phyloP scores from a whole-genome alignment of 2,113 vertebrate genomes.

The Atherinomorus stipes region DNA sequence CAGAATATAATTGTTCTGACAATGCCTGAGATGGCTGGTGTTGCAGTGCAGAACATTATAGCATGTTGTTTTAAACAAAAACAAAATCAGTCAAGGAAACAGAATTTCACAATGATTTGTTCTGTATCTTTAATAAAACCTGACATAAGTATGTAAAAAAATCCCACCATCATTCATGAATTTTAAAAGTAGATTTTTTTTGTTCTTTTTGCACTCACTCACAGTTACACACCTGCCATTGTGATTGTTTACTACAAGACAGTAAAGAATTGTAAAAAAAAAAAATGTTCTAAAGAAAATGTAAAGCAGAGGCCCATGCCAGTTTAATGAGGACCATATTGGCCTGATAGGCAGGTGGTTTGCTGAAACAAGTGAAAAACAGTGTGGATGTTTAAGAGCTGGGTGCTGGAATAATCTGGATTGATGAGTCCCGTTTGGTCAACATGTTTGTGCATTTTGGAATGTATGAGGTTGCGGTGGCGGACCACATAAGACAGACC shows the following conservation, averaged over 20 bases:
- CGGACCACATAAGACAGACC: slow-evolving; percentile 80
- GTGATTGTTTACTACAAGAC: slow-evolving; percentile 31
- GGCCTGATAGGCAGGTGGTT: slow-evolving; percentile 79
- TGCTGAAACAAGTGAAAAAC: slow-evolving; percentile 82
- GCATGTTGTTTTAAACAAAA: slow-evolving; percentile 1
- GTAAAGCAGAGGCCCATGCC: slow-evolving; percentile 45
- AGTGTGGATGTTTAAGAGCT: slow-evolving; percentile 74
- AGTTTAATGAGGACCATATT: slow-evolving; percentile 74
- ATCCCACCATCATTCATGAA: slow-evolving; percentile 4
- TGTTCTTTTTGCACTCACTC: slow-evolving; percentile 13
- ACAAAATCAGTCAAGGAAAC: slow-evolving; percentile 1
- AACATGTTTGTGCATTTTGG: slow-evolving; percentile 85
- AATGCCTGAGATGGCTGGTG: slow-evolving; percentile 36
- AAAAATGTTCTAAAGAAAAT: slow-evolving; percentile 48
- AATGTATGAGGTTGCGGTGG: slow-evolving; percentile 82
- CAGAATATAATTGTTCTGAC: slow-evolving; percentile 68
- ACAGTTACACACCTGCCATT: slow-evolving; percentile 5
- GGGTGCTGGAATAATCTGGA: slow-evolving; percentile 75
- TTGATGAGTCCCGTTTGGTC: slow-evolving; percentile 83
- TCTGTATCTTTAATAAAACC: not conserved
- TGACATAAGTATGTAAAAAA: slow-evolving; percentile 10
- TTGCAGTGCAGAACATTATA: slow-evolving; percentile 18
- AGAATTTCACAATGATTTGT: slow-evolving; percentile 13
- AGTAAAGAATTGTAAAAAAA: slow-evolving; percentile 22
- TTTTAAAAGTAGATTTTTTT: not conserved